Base-by-base conservation (phyloP, 2,113 vertebrate genomes). In the Lontra canadensis region DNA sequence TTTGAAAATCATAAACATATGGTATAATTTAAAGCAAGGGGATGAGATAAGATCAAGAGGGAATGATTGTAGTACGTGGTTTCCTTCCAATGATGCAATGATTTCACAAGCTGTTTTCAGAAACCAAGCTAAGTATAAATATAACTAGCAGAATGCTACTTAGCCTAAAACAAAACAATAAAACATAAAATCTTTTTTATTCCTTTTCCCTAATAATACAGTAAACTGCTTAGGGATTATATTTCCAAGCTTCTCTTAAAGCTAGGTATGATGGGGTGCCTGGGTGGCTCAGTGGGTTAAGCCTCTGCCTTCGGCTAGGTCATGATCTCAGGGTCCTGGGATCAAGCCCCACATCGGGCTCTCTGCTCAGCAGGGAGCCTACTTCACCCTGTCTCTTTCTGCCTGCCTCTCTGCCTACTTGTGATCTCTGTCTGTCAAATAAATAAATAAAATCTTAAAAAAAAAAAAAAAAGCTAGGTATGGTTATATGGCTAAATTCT, bases 81-180 rank as follows among this genome's bases (percentile, higher is more conserved):
- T 69, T 36, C 59, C 71, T 71, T 76, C 18, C 18, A 31, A 57
- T 88, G 34, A 87, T 74, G 2, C n/a, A 76, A 18, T 49, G 20
- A 47, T 90, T 94, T 96, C 55, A 73, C 20, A 59, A 85, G 81
- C 36, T 73, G 11, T 79, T 93, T 91, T 52, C 67, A 67, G 74
- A 90, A 59, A 49, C 17, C n/a, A 47, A 90, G 26, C 44, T 95
- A 55, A 59, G 26, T 78, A 34, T 65, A 84, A 67, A 21, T 74
- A 71, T 44, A 94, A 36, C 36, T 84, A 74, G 18, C 74, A 86
- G 31, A 95, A 85, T 85, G 23, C 7, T 67, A 76, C 6, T 78
- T 65, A 90, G 26, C 2, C 57, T 87, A 79, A 87, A 95, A 79
- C 63, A 88, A 87, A 87, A 82, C 44, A 90, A 90, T 47, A 55